These are phyloP conservation scores for Ceuthmochares aereus DNA, from an alignment of 2,113 vertebrate species.

Conservation along the genomic window DNA sequence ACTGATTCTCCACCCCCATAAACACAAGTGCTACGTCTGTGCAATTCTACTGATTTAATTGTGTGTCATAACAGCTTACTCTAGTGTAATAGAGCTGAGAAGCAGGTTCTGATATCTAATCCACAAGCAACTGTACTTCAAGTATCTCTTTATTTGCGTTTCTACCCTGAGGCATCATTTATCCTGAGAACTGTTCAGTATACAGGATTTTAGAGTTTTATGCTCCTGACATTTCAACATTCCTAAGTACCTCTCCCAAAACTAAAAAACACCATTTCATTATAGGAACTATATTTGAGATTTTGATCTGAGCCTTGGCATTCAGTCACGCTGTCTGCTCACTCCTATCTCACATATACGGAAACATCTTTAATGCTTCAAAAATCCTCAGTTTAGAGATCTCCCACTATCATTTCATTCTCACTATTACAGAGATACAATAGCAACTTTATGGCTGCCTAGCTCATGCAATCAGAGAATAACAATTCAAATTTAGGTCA, in stretches of 20 bases:
- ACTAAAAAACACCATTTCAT: not conserved
- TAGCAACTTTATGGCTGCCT: not conserved
- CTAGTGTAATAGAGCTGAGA: not conserved
- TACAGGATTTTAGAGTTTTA: not conserved
- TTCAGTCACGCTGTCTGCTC: not conserved
- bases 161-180: not conserved
- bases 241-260: not conserved
- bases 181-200: not conserved
- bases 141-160: constrained; percentile 20
- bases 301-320: not conserved
- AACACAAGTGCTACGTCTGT: not conserved
- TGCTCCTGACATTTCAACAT: not conserved
- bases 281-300: not conserved
- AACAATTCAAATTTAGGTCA: not conserved
- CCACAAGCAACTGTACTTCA: not conserved
- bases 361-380: not conserved
- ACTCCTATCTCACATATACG: not conserved
- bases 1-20: not conserved
- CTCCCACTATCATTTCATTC: not conserved
- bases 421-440: not conserved
- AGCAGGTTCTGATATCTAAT: not conserved
- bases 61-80: not conserved
- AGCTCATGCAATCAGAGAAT: not conserved
- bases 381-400: not conserved
- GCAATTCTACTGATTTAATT: not conserved